Evolutionary conservation across 2,113 vertebrate species (phyloP), one percentile per base, ranked within the genome.

Genomic region (Cyprinodon tularosa): DNA sequence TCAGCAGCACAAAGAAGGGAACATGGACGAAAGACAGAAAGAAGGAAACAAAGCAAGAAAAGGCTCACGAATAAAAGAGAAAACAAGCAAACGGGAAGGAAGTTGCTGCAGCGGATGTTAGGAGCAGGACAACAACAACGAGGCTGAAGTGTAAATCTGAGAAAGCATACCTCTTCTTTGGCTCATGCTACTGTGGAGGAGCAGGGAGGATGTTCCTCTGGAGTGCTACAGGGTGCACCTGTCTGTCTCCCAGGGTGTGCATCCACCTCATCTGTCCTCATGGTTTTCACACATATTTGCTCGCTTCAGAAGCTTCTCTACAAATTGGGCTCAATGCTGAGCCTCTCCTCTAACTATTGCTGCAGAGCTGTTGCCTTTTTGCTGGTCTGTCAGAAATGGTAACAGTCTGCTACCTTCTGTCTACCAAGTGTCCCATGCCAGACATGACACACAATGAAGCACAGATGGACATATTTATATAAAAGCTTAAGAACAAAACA

Each of bases 1-100:
- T 85, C 79, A 50, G 53, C 37, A 86, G 84, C 88, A 92, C 90
- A 92, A 88, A 90, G 86, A 87, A 89, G 77, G 81, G 87, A 69
- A 86, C 75, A 80, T 83, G 67, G 45, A 81, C 36, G 63, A 42
- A 81, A 75, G 0, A 45, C 66, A 83, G 63, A 20, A 59, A 76
- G 66, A 20, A 38, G 42, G 71, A 70, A 79, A 50, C 67, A 78
- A n/a, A 74, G 6, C 37, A 1, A 1, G 29, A 29, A 29, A 29
- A 14, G 9, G 17, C 15, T 20, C 50, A 57, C 50, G 10, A 48
- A 53, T 66, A 15, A 76, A 29, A 71, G 62, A 78, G 72, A 36
- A 66, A 85, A 78, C 47, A 78, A 79, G 71, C 62, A 66, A n/a
- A 77, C 62, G 47, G 60, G 76, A 79, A 50, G 77, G 81, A 67